Conservation (phyloP, 2,888 invertebrate species). For the Linnaemya vulpina region DNA sequence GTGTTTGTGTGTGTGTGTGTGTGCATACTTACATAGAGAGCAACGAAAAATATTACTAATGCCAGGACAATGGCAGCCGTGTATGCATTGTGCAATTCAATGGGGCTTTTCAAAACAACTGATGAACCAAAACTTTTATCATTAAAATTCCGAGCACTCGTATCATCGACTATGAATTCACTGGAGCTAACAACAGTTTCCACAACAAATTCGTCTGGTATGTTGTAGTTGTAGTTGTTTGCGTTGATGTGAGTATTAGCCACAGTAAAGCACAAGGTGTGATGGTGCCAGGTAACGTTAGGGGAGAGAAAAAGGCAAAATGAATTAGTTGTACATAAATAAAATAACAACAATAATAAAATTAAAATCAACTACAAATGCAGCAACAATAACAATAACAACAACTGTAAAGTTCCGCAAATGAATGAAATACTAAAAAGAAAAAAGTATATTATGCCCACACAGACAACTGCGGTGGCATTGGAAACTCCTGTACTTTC, state of each 20-base stretch:
- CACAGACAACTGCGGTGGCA: background rate
- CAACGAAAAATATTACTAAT: constrained; percentile 89
- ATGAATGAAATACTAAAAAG: constrained; percentile 14
- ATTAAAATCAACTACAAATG: constrained; percentile 38
- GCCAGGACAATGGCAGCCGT: constrained; percentile 90
- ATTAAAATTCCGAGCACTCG: constrained; percentile 82
- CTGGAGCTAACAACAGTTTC: constrained; percentile 86
- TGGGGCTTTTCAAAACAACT: constrained; percentile 83
- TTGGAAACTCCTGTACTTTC: background rate
- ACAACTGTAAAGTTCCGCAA: constrained; percentile 37
- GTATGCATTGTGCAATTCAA: constrained; percentile 89
- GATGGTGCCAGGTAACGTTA: background rate
- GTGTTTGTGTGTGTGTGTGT: background rate
- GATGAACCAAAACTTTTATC: constrained; percentile 83
- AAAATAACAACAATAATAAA: constrained; percentile 22
- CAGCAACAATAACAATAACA: constrained; percentile 28
- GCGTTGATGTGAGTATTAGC: background rate
- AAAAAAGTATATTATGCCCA: background rate
- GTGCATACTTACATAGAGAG: constrained; percentile 86
- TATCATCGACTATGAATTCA: constrained; percentile 83
- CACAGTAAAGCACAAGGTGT: background rate
- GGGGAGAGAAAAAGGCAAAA: constrained; percentile 28
- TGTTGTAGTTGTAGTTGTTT: background rate
- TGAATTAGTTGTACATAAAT: constrained; percentile 52
- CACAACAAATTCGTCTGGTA: constrained; percentile 88